Evolutionary conservation across 1,140 invertebrate species (phyloP).

Genomic region (Drosophila ogumai): DNA sequence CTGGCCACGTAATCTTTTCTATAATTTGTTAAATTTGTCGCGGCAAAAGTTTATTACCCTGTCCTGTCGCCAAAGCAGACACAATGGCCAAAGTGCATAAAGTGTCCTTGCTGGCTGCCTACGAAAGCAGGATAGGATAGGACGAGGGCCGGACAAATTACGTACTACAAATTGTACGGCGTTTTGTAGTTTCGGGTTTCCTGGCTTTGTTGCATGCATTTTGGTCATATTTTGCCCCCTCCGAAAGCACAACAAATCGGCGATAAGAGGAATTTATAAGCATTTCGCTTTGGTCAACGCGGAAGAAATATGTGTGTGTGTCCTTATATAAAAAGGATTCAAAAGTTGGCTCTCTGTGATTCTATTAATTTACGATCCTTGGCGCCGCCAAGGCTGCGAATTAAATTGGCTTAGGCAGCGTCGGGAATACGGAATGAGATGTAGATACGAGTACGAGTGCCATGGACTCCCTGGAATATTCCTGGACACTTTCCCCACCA

Average conservation of each 20-base stretch:
- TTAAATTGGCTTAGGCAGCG: conserved; percentile 75
- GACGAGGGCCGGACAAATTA: conserved; percentile 58
- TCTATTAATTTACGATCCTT: conserved; percentile 76
- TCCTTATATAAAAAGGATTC: conserved; percentile 64
- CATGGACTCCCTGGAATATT: conserved; percentile 6
- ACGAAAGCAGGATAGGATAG: conserved; percentile 18
- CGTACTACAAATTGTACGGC: conserved; percentile 74
- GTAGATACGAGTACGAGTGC: conserved; percentile 20
- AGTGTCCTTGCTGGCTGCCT: conserved; percentile 62
- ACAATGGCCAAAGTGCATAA: conserved; percentile 74
- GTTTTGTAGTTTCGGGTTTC: conserved; percentile 17
- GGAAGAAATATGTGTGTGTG: conserved; percentile 51
- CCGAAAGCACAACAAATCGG: conserved; percentile 49
- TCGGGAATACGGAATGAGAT: conserved; percentile 54
- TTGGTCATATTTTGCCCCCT: conserved; percentile 63
- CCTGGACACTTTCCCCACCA: conserved; percentile 20
- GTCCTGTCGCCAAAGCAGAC: conserved; percentile 65
- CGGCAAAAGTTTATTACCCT: conserved; percentile 80
- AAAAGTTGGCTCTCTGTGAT: conserved; percentile 56
- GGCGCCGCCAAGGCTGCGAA: conserved; percentile 67
- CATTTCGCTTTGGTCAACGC: conserved; percentile 57
- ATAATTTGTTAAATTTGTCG: conserved; percentile 83
- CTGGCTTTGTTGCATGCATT: conserved; percentile 60
- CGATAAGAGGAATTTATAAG: conserved; percentile 80
- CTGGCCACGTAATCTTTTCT: conserved; percentile 78